These are phyloP conservation scores for Danio albolineatus DNA, from an alignment of 2,797 vertebrate genomes.

Conservation along the genomic window DNA sequence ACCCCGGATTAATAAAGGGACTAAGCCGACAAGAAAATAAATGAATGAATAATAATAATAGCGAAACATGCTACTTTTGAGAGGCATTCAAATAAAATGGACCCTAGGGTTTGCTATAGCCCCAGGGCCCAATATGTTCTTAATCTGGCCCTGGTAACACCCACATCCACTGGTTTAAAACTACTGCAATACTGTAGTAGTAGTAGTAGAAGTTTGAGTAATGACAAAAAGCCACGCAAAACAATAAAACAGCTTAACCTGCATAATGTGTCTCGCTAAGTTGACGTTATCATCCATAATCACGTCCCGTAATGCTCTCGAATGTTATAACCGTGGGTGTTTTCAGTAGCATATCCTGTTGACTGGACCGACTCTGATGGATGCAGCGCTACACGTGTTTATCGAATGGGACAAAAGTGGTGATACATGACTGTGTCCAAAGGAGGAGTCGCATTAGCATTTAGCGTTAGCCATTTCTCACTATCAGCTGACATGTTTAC, in stretches of 20 bases:
- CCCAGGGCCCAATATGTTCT: too few relatives aligned
- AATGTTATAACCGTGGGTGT: slow-evolving; percentile 15
- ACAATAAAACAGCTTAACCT: slow-evolving; percentile 18
- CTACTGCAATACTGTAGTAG: background rate
- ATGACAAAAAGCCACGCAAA: slow-evolving; percentile 34
- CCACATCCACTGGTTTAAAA: slow-evolving; percentile 20
- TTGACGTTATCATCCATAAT: slow-evolving; percentile 42
- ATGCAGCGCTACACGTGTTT: slow-evolving; percentile 54
- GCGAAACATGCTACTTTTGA: too few relatives aligned
- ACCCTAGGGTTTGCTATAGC: too few relatives aligned
- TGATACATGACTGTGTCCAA: slow-evolving; percentile 55
- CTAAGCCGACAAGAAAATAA: too few relatives aligned
- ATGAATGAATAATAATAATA: too few relatives aligned
- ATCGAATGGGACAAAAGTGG: slow-evolving; percentile 41
- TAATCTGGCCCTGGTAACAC: too few relatives aligned
- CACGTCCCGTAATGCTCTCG: slow-evolving; percentile 16
- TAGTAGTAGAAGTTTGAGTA: slow-evolving; percentile 26
- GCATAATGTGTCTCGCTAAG: slow-evolving; percentile 4
- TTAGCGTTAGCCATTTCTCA: slow-evolving; percentile 58
- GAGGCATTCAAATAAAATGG: too few relatives aligned
- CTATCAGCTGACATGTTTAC: slow-evolving; percentile 57
- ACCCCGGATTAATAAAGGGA: too few relatives aligned
- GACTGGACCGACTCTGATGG: slow-evolving; percentile 43
- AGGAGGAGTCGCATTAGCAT: slow-evolving; percentile 60
- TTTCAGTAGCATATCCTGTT: slow-evolving; percentile 3